A percentile compares a stretch with the other conserved stretches of the same genome.
Evolutionary conservation across 1,140 invertebrate species (phyloP).

Genomic region (Zaprionus taronus): DNA sequence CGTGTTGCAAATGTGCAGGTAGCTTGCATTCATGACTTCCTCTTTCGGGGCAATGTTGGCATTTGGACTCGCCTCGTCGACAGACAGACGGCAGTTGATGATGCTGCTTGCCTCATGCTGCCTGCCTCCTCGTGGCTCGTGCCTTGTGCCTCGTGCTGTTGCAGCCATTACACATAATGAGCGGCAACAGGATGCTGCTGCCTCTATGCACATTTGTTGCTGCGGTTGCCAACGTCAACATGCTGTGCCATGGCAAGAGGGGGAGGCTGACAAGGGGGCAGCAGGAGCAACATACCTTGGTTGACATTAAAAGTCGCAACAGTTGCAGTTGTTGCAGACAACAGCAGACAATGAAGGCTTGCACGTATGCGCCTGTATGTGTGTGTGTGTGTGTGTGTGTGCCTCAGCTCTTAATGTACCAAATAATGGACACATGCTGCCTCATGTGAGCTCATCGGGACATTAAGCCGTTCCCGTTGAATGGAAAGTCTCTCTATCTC

Average conservation of each 20-base stretch:
- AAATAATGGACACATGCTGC: constrained; percentile 55
- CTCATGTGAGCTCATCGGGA: constrained; percentile 36
- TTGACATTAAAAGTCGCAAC: constrained; percentile 77
- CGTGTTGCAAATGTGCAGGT: constrained; percentile 61
- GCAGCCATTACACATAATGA: constrained; percentile 79
- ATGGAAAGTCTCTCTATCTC: constrained; percentile 20
- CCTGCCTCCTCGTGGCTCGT: not conserved
- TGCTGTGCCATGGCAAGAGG: constrained; percentile 9
- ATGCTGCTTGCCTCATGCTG: constrained; percentile 42
- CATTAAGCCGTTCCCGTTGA: constrained; percentile 54
- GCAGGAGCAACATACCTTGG: constrained; percentile 30
- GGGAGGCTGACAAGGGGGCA: not conserved
- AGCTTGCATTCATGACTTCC: constrained; percentile 76
- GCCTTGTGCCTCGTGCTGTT: constrained; percentile 23
- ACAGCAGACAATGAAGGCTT: constrained; percentile 70
- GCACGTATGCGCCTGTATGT: constrained; percentile 47
- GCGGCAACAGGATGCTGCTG: constrained; percentile 55
- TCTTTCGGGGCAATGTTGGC: constrained; percentile 63
- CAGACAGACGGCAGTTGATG: constrained; percentile 45
- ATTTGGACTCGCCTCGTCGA: constrained; percentile 36
- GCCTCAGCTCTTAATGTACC: constrained; percentile 40
- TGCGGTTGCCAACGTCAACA: constrained; percentile 72
- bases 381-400: constrained; percentile 37
- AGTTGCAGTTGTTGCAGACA: constrained; percentile 49
- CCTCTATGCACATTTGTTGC: constrained; percentile 73